Base-by-base conservation (phyloP, 2,888 invertebrate genomes). In the Epirrita christyi region DNA sequence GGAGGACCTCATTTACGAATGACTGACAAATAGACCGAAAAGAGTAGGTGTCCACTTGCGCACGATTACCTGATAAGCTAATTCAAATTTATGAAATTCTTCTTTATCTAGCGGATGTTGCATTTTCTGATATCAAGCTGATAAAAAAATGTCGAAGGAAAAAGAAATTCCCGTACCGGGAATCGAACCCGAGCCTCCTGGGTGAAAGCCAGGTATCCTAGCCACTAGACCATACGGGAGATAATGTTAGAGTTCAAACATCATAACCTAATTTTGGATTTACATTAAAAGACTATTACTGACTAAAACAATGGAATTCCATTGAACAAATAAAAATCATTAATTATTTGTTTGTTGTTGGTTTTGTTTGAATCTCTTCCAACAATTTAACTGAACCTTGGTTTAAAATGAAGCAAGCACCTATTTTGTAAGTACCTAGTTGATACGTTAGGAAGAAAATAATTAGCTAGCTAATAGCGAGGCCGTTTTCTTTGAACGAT, bases 121-220 rank as follows among this genome's bases (percentile, higher is more conserved):
- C 32, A 15, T 40, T 37, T 43, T 42, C 15, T 47, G 32, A 13
- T 29, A 47, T 14, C 7, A n/a, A 42, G 6, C 11, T 10, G 38
- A 32, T 44, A 34, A 37, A 2, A 29, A 1, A 50, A 34, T 15
- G 14, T 6, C n/a, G 14, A 13, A 13, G 41, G 10, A 48, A 60
- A 55, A 64, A 49, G 21, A 42, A 7, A 59, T 93, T 94, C 93
- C 93, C 93, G 93, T 94, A 93, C 93, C 94, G 94, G 94, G 94
- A 94, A 94, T 94, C 94, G 94, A 94, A 94, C 94, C 94, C 94
- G 94, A 94, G 94, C 94, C 94, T 94, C 94, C 94, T 94, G 93
- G 93, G 93, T 94, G 94, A 94, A 93, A 94, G 94, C 94, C 94
- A 94, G 93, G 93, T 94, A 94, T 94, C 94, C 93, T 94, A 94